Conservation (phyloP, 2,797 vertebrate genomes). For the Manis crassicaudata region DNA sequence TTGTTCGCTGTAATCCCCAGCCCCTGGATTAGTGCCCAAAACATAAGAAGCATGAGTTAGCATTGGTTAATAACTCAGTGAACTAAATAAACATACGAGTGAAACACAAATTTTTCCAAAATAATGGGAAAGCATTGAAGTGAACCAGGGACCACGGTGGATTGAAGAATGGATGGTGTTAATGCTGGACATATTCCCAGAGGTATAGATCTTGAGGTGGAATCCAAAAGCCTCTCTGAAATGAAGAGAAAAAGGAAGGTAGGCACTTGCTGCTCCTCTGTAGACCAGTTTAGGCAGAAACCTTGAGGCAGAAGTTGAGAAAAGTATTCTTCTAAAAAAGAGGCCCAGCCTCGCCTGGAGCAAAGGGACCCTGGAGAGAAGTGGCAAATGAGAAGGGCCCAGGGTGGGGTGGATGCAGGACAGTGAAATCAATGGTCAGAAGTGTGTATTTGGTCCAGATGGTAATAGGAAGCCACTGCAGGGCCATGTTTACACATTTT, state of each 20-base stretch:
- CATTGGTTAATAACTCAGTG: neutral
- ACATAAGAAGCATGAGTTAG: neutral
- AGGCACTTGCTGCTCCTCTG: neutral
- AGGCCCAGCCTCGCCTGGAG: neutral
- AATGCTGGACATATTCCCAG: neutral
- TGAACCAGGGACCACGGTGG: neutral
- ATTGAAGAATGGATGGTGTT: neutral
- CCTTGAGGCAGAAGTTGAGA: neutral
- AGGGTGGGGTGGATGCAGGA: neutral
- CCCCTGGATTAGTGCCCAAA: neutral
- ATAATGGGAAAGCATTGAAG: neutral
- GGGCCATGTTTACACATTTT: slow-evolving; percentile 78
- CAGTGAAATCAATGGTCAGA: slow-evolving; percentile 66
- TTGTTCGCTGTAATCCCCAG: neutral
- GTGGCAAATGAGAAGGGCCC: neutral
- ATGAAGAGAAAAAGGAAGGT: neutral
- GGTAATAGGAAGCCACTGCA: slow-evolving; percentile 74
- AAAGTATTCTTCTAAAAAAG: neutral
- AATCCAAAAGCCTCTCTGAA: neutral
- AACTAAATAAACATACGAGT: neutral
- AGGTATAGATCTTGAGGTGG: neutral
- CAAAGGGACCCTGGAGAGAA: neutral
- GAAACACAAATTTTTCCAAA: neutral
- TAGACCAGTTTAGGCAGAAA: neutral
- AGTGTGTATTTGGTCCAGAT: slow-evolving; percentile 75